These are phyloP conservation scores for Eleutherodactylus coqui DNA, from an alignment of 2,797 vertebrate species.

Conservation along the genomic window DNA sequence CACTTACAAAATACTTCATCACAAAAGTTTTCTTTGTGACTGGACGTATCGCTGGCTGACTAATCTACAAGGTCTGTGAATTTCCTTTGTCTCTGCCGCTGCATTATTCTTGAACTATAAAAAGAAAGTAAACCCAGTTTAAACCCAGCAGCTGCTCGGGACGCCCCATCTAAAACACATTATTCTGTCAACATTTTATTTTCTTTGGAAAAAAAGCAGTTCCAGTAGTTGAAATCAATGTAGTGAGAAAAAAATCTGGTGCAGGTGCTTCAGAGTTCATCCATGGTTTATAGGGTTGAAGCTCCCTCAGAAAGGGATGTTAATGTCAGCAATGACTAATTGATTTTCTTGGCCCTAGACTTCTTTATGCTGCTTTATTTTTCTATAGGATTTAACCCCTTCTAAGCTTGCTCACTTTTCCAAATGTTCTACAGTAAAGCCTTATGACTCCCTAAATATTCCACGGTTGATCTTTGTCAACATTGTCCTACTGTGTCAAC, in stretches of 20 bases:
- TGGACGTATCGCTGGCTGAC: constrained; percentile 3
- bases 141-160: constrained; percentile 71
- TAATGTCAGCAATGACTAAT: constrained; percentile 78
- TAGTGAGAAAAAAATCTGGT: constrained; percentile 74
- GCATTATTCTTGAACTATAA: constrained; percentile 40
- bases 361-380: constrained; percentile 63
- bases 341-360: constrained; percentile 73
- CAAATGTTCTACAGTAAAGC: neutral
- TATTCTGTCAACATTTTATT: constrained; percentile 80
- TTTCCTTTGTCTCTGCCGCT: constrained; percentile 37
- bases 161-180: constrained; percentile 73
- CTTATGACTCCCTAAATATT: neutral
- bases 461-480: neutral
- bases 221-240: constrained; percentile 74
- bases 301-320: constrained; percentile 76
- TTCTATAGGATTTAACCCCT: constrained; percentile 28
- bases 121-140: constrained; percentile 42
- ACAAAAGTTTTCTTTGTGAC: neutral
- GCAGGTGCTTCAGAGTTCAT: constrained; percentile 78
- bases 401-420: neutral
- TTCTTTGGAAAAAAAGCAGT: constrained; percentile 77
- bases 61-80: constrained; percentile 15
- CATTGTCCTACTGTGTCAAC: neutral
- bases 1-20: neutral
- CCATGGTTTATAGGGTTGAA: constrained; percentile 74